Conservation (phyloP, 2,888 invertebrate species). For the Raillietiella orientalis region DNA sequence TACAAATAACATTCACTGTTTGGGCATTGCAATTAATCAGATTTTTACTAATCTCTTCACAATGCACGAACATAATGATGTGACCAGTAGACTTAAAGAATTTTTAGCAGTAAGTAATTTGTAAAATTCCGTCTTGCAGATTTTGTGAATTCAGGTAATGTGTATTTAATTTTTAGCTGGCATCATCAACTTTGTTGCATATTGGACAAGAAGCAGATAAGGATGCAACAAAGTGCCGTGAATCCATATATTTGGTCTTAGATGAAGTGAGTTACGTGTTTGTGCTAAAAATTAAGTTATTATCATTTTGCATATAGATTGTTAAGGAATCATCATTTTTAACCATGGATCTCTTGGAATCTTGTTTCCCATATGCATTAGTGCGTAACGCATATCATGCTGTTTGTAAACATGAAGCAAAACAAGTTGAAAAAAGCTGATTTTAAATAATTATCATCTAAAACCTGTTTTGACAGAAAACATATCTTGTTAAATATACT, state of each 20-base stretch:
- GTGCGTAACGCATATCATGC: constrained; percentile 93
- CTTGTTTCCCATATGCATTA: constrained; percentile 93
- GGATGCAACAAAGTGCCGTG: constrained; percentile 69
- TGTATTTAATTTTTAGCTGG: constrained; percentile 20
- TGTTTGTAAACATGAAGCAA: constrained; percentile 33
- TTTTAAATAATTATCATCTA: neutral
- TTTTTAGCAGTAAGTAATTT: constrained; percentile 24
- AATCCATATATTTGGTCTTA: constrained; percentile 79
- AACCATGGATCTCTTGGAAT: constrained; percentile 92
- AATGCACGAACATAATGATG: constrained; percentile 78
- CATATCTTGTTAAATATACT: too few species aligned
- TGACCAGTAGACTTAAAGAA: constrained; percentile 91
- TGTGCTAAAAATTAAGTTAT: neutral
- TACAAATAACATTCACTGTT: constrained; percentile 95
- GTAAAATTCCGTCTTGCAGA: neutral
- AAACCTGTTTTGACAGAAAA: too few species aligned
- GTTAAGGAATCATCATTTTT: constrained; percentile 94
- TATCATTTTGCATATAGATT: constrained; percentile 22
- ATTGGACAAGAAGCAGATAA: constrained; percentile 84
- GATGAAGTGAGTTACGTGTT: constrained; percentile 23
- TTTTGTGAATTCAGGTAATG: constrained; percentile 2
- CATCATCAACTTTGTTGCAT: constrained; percentile 74
- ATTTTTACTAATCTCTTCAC: constrained; percentile 90
- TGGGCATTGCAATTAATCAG: constrained; percentile 80
- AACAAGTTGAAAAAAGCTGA: neutral